phyloP scores from a whole-genome alignment of 2,797 vertebrate species.

The Yasuhikotakia modesta region DNA sequence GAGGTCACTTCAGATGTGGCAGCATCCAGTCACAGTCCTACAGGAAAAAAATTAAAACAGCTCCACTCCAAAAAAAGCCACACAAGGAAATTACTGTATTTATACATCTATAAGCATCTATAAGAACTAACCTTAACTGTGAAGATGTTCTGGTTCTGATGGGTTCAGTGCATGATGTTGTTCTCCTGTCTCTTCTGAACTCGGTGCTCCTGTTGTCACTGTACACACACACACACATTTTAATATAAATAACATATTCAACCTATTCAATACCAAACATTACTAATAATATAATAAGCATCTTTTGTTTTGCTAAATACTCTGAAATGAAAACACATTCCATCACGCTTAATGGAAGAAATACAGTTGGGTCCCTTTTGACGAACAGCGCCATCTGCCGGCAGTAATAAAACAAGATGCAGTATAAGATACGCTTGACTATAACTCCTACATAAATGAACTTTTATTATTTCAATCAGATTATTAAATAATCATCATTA shows the following conservation, averaged over 20 bases:
- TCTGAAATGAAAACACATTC: neutral
- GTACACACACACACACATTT: too few relatives aligned
- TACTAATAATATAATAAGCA: neutral
- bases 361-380: conserved; percentile 44
- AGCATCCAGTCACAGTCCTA: neutral
- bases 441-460: neutral
- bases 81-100: neutral
- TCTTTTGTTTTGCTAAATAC: neutral
- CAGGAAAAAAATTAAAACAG: conserved; percentile 16
- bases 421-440: neutral
- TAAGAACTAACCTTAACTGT: conserved; percentile 35
- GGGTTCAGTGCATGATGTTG: neutral
- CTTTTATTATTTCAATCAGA: neutral
- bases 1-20: too few relatives aligned
- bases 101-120: conserved; percentile 18
- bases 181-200: too few relatives aligned
- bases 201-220: too few relatives aligned
- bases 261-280: neutral
- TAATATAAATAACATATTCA: too few relatives aligned
- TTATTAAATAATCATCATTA: neutral
- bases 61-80: neutral
- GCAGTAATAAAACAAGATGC: neutral
- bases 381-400: conserved; percentile 76
- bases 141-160: too few relatives aligned
- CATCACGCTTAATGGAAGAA: neutral